Evolutionary conservation across 1,140 invertebrate genomes (phyloP), one percentile per base, ranked within the genome.

Genomic region (Thrips palmi): DNA sequence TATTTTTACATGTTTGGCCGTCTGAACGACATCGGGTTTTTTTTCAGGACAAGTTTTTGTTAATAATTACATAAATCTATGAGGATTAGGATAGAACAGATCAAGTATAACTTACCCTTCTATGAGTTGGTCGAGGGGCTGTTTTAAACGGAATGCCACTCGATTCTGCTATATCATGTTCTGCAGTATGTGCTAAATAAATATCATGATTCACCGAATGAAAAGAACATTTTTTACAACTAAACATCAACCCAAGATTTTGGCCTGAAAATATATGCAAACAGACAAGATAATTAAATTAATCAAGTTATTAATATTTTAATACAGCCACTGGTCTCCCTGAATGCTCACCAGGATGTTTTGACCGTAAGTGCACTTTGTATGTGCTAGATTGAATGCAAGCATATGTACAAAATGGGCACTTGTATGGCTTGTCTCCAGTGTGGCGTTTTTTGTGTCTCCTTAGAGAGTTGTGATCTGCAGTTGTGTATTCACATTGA

Each of bases 401-500:
- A 1, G 63, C 65, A 50, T 77, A 80, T 1, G 68, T 54, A 50
- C 78, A 83, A 45, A 71, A 65, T 27, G 66, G 66, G 49, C 78
- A 83, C 44, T 69, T 65, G 50, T 81, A 81, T 0, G 74, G 68
- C 42, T 70, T 72, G 25, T 74, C 66, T 18, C 77, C 74, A 21
- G 71, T 70, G 53, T 89, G 85, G 15, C 70, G 60, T 57, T 77
- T 74, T 41, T 74, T 70, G 55, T 88, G 85, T 2, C 82, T 65
- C 22, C 82, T 58, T 33, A 87, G 60, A 1, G 81, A 76, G 51
- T 86, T 87, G 54, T 85, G 81, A 52, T 87, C 81, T 1, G 73
- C 67, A 4, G 78, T 74, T 3, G 64, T 59, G 55, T 85, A 89
- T 6, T 63, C 58, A 56, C 87, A 92, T 24, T 64, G 55, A 21